Evolutionary conservation across 2,113 vertebrate genomes (phyloP).

Genomic region (Synodontis membranacea): DNA sequence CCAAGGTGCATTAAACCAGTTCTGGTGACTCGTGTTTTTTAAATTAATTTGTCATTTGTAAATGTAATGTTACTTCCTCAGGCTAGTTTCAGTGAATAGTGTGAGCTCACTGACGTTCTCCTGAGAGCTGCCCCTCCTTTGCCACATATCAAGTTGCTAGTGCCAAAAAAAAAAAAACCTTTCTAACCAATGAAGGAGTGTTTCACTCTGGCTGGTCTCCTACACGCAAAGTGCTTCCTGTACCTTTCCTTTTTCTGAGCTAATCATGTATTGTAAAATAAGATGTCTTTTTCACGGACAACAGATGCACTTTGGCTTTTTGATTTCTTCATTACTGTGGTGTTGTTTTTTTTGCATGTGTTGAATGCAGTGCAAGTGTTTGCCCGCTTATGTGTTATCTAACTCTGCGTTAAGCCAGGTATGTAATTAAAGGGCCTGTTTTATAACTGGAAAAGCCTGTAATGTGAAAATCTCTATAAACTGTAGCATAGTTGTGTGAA

Average conservation of each 20-base stretch:
- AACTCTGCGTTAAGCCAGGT: background rate
- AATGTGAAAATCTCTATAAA: background rate
- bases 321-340: background rate
- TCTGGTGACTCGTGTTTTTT: background rate
- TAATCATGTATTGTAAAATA: background rate
- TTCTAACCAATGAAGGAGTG: slow-evolving; percentile 37
- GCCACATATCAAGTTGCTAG: slow-evolving; percentile 14
- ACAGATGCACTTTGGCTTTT: background rate
- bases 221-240: slow-evolving; percentile 44
- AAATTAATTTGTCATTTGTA: background rate
- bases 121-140: background rate
- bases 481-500: background rate
- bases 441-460: slow-evolving; percentile 11
- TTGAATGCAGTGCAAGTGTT: background rate
- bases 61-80: background rate
- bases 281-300: background rate
- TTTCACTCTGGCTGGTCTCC: background rate
- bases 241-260: background rate
- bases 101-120: background rate
- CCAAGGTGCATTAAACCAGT: background rate
- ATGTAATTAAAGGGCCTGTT: background rate
- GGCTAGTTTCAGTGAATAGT: background rate
- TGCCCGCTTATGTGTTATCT: background rate
- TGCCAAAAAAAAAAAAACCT: slow-evolving; percentile 36
- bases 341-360: slow-evolving; percentile 25